Conservation (phyloP, 2,797 vertebrate genomes). For the Nyctalus aviator region DNA sequence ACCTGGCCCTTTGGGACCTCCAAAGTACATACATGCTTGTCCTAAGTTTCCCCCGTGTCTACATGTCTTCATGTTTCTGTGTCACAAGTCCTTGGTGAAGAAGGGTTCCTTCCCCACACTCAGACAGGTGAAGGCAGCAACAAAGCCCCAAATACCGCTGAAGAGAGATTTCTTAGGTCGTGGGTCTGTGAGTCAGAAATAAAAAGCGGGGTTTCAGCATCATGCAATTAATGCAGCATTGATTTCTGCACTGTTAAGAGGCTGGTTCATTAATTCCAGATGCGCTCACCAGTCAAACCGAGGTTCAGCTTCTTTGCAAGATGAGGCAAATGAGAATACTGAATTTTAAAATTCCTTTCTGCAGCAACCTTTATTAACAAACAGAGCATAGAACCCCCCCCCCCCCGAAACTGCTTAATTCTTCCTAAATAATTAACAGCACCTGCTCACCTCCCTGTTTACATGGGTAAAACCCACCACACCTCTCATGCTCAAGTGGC, state of each 20-base stretch:
- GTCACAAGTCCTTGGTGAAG: background rate
- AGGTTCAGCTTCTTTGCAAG: slow-evolving; percentile 69
- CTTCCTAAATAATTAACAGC: slow-evolving; percentile 74
- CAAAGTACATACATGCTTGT: background rate
- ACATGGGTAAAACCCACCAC: background rate
- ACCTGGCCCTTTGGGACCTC: background rate
- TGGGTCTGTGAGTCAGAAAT: slow-evolving; percentile 86
- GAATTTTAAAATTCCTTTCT: slow-evolving; percentile 81
- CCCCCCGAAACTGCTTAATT: slow-evolving; percentile 9
- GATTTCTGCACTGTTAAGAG: slow-evolving; percentile 86
- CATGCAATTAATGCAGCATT: slow-evolving; percentile 87
- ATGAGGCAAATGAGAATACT: slow-evolving; percentile 76
- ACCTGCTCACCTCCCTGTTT: slow-evolving; percentile 49
- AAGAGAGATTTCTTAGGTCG: slow-evolving; percentile 83
- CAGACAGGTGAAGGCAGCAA: background rate
- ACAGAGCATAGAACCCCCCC: slow-evolving; percentile 12
- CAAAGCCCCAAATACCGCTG: background rate
- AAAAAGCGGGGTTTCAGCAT: slow-evolving; percentile 83
- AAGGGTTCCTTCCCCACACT: background rate
- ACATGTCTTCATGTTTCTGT: background rate
- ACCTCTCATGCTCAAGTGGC: background rate
- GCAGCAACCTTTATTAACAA: slow-evolving; percentile 71
- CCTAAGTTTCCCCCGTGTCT: background rate
- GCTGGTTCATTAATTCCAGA: slow-evolving; percentile 90
- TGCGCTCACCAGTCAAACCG: slow-evolving; percentile 83